Percentiles rank a stretch among this genome's conserved stretches.
These are phyloP conservation scores for Prunella strophiata DNA, from an alignment of 2,797 vertebrate species.

Conservation along the genomic window DNA sequence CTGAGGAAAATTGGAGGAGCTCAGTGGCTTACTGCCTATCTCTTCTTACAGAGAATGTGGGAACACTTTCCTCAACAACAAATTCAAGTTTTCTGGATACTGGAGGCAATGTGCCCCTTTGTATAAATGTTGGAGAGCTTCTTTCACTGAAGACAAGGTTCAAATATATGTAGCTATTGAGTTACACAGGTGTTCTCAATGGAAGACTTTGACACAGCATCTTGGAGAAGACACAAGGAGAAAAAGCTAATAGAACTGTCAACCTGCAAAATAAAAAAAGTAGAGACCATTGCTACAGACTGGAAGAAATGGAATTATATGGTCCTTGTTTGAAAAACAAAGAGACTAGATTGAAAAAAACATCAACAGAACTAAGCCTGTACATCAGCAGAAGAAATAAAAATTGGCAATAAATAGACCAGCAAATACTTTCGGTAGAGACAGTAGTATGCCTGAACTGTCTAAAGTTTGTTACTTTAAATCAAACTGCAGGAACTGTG, in stretches of 20 bases:
- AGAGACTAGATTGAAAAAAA: background rate
- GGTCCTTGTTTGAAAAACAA: background rate
- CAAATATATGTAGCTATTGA: background rate
- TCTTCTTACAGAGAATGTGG: background rate
- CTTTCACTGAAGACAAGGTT: background rate
- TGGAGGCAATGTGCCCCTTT: background rate
- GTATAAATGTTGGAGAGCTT: background rate
- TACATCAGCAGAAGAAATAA: background rate
- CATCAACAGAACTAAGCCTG: background rate
- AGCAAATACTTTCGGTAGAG: background rate
- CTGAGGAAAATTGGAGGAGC: background rate
- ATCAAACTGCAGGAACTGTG: background rate
- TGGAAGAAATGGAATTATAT: background rate
- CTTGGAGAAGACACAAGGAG: background rate
- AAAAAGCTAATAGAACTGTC: background rate
- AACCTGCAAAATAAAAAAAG: background rate
- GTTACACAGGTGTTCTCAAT: background rate
- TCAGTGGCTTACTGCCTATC: background rate
- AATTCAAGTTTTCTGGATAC: background rate
- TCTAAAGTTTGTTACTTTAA: background rate
- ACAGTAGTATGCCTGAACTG: background rate
- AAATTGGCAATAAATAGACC: background rate
- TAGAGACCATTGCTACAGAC: accelerated
- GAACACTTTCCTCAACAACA: background rate
- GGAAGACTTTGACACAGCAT: background rate